Conservation (phyloP, 2,888 invertebrate species). For the Euzetes globulus region DNA sequence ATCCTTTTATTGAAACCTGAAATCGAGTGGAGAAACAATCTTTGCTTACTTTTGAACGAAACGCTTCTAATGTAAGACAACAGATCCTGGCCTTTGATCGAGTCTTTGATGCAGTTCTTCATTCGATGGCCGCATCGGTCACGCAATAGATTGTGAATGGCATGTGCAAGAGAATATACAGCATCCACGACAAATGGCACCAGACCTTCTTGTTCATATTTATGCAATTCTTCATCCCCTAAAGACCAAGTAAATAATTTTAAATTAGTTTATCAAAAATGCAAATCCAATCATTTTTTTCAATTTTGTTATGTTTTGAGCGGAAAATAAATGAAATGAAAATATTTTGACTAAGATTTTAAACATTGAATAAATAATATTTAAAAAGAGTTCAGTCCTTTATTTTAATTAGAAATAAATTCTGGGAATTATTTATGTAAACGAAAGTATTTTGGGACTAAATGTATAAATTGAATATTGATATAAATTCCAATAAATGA, state of each 20-base stretch:
- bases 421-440: not conserved
- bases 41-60: constrained; percentile 52
- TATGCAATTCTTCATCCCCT: constrained; percentile 48
- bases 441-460: not conserved
- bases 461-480: not conserved
- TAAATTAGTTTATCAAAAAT: not conserved
- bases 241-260: not conserved
- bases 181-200: constrained; percentile 69
- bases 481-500: not conserved
- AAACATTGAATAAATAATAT: too few species aligned
- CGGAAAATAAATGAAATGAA: not conserved
- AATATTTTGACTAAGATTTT: too few species aligned
- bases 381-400: too few species aligned
- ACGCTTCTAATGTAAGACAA: constrained; percentile 58
- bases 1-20: not conserved
- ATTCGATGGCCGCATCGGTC: constrained; percentile 53
- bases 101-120: constrained; percentile 50
- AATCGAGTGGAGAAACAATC: not conserved
- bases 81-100: constrained; percentile 53
- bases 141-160: constrained; percentile 57
- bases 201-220: constrained; percentile 56
- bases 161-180: constrained; percentile 66
- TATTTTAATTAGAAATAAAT: too few species aligned
- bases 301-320: not conserved
- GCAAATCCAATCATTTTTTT: not conserved